Base-by-base conservation (phyloP, 2,113 vertebrate genomes). In the Bagarius yarrelli region DNA sequence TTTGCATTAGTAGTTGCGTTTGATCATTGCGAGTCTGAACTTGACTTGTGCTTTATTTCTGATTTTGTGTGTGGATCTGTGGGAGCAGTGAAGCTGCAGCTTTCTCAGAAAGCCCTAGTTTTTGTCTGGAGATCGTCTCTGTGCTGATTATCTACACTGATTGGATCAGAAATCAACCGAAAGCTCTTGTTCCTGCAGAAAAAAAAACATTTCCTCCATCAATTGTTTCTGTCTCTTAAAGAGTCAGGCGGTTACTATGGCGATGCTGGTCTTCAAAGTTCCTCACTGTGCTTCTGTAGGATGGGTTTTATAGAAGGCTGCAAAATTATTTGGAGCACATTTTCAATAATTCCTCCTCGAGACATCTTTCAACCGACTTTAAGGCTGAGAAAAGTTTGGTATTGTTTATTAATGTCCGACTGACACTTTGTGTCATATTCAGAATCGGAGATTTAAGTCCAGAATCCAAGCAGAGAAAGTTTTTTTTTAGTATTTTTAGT, bases 201-300 rank as follows among this genome's bases (percentile, higher is more conserved):
- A 66, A 74, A 66, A 57, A 61, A 85, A 89, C 87, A 83, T 90
- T 88, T 87, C 50, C 81, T 89, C 64, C 66, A 84, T 88, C 89
- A 83, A 81, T 71, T 34, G 61, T 9, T 40, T 63, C 52, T 27
- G 8, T 25, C 82, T 91, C 85, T 89, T 90, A 86, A 91, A 85
- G 76, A 82, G 72, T 83, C 85, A 84, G 77, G 85, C 82, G 83
- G 90, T 92, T 92, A 88, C 90, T 89, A 93, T 92, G 91, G 90
- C 85, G 91, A 92, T 89, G 83, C 80, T 53, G 76, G 81, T 71
- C 85, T 84, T 76, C 70, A 56, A 84, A 69, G 50, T 47, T 83
- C 83, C 80, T 85, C 69, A 84, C 71, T 59, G 44, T 80, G 73
- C 72, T 84, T n/a, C 67, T 44, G 23, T 71, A 67, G 50, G 70